These are phyloP conservation scores for Labeo catla DNA, from an alignment of 2,113 vertebrate genomes.

Conservation along the genomic window DNA sequence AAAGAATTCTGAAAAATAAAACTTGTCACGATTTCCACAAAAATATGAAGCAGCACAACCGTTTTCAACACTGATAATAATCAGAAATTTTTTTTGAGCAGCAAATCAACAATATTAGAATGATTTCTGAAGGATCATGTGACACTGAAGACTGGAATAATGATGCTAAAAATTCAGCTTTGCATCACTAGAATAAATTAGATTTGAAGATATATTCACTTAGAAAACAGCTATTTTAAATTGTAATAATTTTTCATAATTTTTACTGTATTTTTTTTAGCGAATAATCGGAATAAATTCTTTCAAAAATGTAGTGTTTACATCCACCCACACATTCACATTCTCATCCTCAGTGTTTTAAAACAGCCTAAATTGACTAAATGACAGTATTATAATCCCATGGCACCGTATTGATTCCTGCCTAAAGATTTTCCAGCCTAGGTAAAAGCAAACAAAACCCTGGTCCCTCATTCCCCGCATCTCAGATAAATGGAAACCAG, in stretches of 20 bases:
- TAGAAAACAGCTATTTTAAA: not conserved
- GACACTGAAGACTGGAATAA: not conserved
- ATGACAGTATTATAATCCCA: not conserved
- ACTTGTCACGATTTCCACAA: no score
- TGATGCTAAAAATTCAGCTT: not conserved
- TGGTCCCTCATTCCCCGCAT: not conserved
- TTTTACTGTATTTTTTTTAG: not conserved
- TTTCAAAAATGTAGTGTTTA: not conserved
- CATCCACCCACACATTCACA: not conserved
- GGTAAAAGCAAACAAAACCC: slow-evolving; percentile 39
- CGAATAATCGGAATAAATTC: not conserved
- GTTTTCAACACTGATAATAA: not conserved
- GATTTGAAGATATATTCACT: not conserved
- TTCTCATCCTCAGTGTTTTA: not conserved
- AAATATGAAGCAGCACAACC: not conserved
- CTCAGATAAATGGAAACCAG: slow-evolving; percentile 21
- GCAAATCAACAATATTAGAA: not conserved
- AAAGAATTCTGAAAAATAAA: no score
- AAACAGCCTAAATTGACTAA: slow-evolving; percentile 6
- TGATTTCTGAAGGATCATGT: not conserved
- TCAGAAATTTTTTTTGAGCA: not conserved
- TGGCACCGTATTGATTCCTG: slow-evolving; percentile 12
- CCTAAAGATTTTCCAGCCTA: slow-evolving; percentile 31
- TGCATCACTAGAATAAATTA: not conserved
- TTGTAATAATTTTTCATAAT: not conserved